A percentile compares a stretch with the other conserved stretches of the same genome.
Evolutionary conservation across 1,140 invertebrate species (phyloP).

Genomic region (Chelonus insularis): DNA sequence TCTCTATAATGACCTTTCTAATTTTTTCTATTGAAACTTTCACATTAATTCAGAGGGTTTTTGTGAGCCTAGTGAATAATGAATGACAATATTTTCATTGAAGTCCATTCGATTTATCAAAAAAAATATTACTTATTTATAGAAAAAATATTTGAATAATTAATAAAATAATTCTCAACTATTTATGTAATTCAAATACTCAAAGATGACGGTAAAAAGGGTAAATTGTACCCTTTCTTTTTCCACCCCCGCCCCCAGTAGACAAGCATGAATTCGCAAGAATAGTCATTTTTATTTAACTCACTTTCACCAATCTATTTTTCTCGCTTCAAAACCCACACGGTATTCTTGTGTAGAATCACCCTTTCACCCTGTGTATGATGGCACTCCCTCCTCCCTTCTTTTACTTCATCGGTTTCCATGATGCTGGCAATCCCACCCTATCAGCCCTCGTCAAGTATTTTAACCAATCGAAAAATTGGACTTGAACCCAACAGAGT

Average conservation of each 20-base stretch:
- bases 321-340: conserved; percentile 24
- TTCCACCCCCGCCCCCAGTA: too few species aligned
- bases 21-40: too few species aligned
- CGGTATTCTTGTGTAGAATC: conserved; percentile 48
- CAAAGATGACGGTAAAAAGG: neutral
- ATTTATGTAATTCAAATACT: neutral
- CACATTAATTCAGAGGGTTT: too few species aligned
- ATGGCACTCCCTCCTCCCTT: conserved; percentile 13
- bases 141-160: too few species aligned
- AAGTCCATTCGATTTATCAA: too few species aligned
- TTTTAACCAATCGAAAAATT: conserved; percentile 16
- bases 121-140: too few species aligned
- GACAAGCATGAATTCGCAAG: neutral
- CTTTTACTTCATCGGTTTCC: neutral
- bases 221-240: neutral
- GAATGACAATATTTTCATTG: too few species aligned
- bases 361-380: conserved; percentile 39
- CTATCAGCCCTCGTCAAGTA: neutral
- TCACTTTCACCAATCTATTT: conserved; percentile 21
- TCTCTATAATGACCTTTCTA: too few species aligned
- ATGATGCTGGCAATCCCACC: conserved; percentile 14
- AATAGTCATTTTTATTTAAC: neutral
- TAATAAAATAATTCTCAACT: too few species aligned
- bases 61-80: too few species aligned
- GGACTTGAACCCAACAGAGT: neutral